Evolutionary conservation across 2,797 vertebrate genomes (phyloP).

Genomic region (Sparidentex hasta): DNA sequence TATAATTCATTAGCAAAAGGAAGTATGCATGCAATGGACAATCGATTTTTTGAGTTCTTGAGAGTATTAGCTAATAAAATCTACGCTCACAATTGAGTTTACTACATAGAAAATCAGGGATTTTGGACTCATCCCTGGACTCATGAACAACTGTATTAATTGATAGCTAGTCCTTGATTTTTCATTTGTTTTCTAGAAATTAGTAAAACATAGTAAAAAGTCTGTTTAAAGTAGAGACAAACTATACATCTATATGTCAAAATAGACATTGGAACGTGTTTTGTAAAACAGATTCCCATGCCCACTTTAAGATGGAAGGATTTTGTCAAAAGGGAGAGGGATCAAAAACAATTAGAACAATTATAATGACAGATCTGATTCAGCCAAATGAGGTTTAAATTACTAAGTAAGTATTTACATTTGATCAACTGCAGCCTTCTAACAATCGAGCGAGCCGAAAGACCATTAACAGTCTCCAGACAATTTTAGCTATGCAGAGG

Average conservation of each 20-base stretch:
- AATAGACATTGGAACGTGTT: background rate
- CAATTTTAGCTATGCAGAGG: background rate
- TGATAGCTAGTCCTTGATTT: too few relatives aligned
- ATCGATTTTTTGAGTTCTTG: background rate
- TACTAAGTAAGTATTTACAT: slow-evolving; percentile 1
- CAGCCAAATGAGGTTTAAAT: background rate
- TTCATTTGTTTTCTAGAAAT: background rate
- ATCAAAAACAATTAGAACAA: background rate
- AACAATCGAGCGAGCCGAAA: background rate
- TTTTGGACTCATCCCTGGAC: background rate
- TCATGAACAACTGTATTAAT: background rate
- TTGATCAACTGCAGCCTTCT: slow-evolving; percentile 20
- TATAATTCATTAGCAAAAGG: background rate
- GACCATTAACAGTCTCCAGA: background rate
- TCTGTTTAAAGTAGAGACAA: background rate
- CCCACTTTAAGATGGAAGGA: background rate
- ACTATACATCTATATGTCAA: background rate
- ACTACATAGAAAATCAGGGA: background rate
- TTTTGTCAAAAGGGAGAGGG: background rate
- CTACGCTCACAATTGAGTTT: too few relatives aligned
- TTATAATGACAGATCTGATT: slow-evolving; percentile 6
- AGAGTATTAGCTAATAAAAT: too few relatives aligned
- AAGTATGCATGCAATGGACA: too few relatives aligned
- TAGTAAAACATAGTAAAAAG: background rate
- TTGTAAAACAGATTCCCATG: background rate